Percentiles rank a stretch among this genome's conserved stretches.
phyloP scores from a whole-genome alignment of 35 echinoderm and acorn worm genomes.

The Amphiura filiformis region DNA sequence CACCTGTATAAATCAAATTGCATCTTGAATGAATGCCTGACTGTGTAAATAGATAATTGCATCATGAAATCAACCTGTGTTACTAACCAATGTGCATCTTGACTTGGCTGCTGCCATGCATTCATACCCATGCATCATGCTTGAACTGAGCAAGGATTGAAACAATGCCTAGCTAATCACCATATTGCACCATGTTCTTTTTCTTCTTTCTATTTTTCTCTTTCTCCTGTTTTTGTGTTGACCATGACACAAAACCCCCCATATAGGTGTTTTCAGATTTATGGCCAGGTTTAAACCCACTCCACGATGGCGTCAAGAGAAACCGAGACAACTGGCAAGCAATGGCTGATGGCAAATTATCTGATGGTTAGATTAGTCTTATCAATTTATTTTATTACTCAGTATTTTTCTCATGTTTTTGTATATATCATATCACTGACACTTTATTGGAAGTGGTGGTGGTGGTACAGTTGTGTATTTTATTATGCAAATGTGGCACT shows the following conservation, averaged over 20 bases:
- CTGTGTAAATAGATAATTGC: too few relatives aligned
- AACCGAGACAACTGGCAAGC: slow-evolving; percentile 95
- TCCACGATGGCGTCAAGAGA: slow-evolving; percentile 66
- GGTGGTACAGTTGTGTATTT: too few relatives aligned
- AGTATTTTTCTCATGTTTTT: too few relatives aligned
- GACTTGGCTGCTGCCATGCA: neutral
- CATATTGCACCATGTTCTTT: slow-evolving; percentile 3
- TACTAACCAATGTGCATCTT: neutral
- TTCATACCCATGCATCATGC: neutral
- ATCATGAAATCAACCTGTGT: neutral
- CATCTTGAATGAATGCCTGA: too few relatives aligned
- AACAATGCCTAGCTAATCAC: neutral
- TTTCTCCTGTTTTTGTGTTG: slow-evolving; percentile 40
- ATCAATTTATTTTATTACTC: slow-evolving; percentile 6
- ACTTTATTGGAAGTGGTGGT: too few relatives aligned
- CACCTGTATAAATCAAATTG: too few relatives aligned
- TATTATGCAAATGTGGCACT: too few relatives aligned
- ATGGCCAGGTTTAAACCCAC: slow-evolving; percentile 79
- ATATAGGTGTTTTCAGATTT: slow-evolving; percentile 75
- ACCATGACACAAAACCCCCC: too few relatives aligned
- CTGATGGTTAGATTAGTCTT: slow-evolving; percentile 80
- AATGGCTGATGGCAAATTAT: slow-evolving; percentile 70
- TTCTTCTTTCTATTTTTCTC: slow-evolving; percentile 14
- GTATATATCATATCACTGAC: neutral
- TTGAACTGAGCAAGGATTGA: neutral